Evolutionary conservation across 2,113 vertebrate species (phyloP).

Genomic region (Syngnathus floridae): DNA sequence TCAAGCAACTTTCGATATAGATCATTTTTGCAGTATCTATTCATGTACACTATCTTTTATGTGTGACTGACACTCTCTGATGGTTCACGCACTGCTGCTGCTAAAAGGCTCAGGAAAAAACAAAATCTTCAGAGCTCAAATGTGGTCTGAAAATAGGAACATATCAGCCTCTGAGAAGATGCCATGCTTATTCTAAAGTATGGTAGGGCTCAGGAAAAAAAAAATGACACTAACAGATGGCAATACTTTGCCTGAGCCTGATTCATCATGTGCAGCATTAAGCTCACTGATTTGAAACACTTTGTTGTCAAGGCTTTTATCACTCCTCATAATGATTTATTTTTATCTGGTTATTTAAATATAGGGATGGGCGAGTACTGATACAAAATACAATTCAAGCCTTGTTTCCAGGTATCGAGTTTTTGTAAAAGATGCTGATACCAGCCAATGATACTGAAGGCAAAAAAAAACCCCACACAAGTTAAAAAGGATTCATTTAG

Average conservation of each 20-base stretch:
- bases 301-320: slow-evolving; percentile 29
- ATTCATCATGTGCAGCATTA: slow-evolving; percentile 36
- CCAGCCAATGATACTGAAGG: too few species aligned
- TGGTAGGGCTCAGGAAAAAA: slow-evolving; percentile 19
- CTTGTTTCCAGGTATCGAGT: too few species aligned
- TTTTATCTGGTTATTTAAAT: neutral
- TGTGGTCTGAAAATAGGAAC: slow-evolving; percentile 38
- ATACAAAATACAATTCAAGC: too few species aligned
- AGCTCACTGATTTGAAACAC: slow-evolving; percentile 30
- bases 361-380: too few species aligned
- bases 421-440: too few species aligned
- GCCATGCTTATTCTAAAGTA: slow-evolving; percentile 33
- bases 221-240: slow-evolving; percentile 49
- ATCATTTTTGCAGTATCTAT: neutral
- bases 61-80: neutral
- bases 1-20: neutral
- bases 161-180: slow-evolving; percentile 24
- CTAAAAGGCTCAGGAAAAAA: neutral
- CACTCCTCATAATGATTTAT: neutral
- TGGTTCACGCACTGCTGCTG: neutral
- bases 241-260: slow-evolving; percentile 35
- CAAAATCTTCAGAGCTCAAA: slow-evolving; percentile 9
- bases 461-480: too few species aligned
- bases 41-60: neutral
- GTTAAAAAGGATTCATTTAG: too few species aligned